Percentiles rank a stretch among this genome's conserved stretches.
Conservation (phyloP, 2,888 invertebrate genomes). For the Cyaniris semiargus region DNA sequence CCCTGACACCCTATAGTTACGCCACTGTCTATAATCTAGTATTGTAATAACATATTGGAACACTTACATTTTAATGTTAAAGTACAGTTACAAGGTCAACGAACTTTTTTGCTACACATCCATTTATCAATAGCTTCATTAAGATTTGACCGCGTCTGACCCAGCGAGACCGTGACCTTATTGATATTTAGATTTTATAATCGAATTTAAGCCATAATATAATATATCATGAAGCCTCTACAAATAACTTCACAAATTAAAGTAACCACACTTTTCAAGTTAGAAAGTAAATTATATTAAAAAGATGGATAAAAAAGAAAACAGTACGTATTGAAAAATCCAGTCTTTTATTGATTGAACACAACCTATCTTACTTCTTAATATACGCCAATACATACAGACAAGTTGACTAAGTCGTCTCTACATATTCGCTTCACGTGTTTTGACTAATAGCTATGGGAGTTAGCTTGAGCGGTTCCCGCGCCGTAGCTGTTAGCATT, state of each 20-base stretch:
- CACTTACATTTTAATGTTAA: no score
- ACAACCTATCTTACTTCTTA: constrained; percentile 23
- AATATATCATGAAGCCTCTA: no score
- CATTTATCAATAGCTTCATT: not conserved
- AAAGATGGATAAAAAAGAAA: not conserved
- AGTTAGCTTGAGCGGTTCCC: constrained; percentile 62
- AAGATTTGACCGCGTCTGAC: not conserved
- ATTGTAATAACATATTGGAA: no score
- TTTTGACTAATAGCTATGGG: constrained; percentile 39
- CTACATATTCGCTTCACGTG: constrained; percentile 61
- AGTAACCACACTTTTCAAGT: not conserved
- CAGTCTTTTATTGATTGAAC: constrained; percentile 25
- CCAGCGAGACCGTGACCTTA: not conserved
- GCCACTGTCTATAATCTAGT: no score
- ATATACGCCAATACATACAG: constrained; percentile 68
- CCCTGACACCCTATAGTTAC: no score
- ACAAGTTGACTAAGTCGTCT: constrained; percentile 74
- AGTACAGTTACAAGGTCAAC: not conserved
- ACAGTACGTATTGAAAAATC: not conserved
- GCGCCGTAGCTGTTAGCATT: constrained; percentile 54
- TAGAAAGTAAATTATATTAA: no score
- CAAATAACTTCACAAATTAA: no score
- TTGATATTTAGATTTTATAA: not conserved
- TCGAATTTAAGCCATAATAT: no score
- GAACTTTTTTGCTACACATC: not conserved